Evolutionary conservation across 2,797 vertebrate species (phyloP).

Genomic region (Acrossocheilus fasciatus): DNA sequence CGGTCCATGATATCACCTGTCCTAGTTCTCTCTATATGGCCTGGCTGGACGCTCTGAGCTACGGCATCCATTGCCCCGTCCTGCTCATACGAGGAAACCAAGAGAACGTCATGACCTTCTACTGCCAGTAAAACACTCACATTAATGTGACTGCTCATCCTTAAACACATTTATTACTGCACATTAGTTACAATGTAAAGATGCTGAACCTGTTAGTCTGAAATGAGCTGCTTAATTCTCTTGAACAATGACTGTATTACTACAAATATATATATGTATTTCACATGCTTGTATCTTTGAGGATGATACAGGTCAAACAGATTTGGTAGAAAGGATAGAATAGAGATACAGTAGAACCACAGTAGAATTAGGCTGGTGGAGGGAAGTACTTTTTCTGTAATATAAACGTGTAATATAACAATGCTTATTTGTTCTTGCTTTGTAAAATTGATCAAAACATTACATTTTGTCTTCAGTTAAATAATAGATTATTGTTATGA

Average conservation of each 20-base stretch:
- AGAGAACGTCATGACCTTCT: constrained; percentile 77
- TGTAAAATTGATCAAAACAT: too few species aligned
- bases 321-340: not conserved
- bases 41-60: constrained; percentile 78
- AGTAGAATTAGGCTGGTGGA: not conserved
- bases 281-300: not conserved
- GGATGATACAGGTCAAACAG: not conserved
- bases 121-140: constrained; percentile 72
- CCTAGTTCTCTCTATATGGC: constrained; percentile 79
- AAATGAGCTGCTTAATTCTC: not conserved
- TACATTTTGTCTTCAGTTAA: not conserved
- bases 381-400: not conserved
- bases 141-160: not conserved
- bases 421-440: too few species aligned
- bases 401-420: too few species aligned
- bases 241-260: not conserved
- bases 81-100: constrained; percentile 81
- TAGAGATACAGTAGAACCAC: not conserved
- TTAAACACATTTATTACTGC: not conserved
- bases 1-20: constrained; percentile 73
- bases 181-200: not conserved
- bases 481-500: not conserved
- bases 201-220: not conserved
- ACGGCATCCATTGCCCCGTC: constrained; percentile 70
- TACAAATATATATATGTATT: not conserved